Evolutionary conservation across 2,113 vertebrate species (phyloP).

Genomic region (Burhinus bistriatus): DNA sequence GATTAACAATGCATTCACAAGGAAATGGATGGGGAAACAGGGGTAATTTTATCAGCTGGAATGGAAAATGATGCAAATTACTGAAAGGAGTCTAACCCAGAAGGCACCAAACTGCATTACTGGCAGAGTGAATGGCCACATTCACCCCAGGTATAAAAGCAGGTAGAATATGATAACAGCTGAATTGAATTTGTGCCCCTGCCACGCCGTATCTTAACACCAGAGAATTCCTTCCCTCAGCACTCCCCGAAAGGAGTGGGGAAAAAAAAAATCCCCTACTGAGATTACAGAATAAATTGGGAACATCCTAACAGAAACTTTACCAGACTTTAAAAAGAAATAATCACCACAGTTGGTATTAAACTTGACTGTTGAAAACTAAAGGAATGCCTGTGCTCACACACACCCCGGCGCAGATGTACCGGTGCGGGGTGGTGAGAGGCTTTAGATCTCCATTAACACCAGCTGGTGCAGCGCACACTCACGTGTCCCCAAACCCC

Average conservation of each 20-base stretch:
- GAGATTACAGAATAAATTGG: neutral
- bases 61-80: constrained; percentile 48
- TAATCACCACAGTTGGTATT: neutral
- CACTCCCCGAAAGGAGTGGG: neutral
- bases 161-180: neutral
- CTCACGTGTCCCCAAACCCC: neutral
- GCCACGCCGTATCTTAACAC: neutral
- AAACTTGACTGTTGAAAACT: neutral
- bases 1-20: neutral
- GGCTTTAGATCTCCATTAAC: neutral
- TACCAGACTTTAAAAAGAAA: constrained; percentile 1
- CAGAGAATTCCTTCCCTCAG: neutral
- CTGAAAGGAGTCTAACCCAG: constrained; percentile 1
- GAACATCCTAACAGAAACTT: neutral
- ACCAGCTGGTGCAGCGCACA: neutral
- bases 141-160: neutral
- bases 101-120: neutral
- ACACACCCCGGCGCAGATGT: neutral
- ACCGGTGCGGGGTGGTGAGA: neutral
- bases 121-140: neutral
- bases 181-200: neutral
- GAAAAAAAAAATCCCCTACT: neutral
- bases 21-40: constrained; percentile 37
- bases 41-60: constrained; percentile 47
- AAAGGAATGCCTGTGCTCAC: neutral